Base-by-base conservation (phyloP, 2,797 vertebrate genomes). In the Hypotaenidia okinawae region DNA sequence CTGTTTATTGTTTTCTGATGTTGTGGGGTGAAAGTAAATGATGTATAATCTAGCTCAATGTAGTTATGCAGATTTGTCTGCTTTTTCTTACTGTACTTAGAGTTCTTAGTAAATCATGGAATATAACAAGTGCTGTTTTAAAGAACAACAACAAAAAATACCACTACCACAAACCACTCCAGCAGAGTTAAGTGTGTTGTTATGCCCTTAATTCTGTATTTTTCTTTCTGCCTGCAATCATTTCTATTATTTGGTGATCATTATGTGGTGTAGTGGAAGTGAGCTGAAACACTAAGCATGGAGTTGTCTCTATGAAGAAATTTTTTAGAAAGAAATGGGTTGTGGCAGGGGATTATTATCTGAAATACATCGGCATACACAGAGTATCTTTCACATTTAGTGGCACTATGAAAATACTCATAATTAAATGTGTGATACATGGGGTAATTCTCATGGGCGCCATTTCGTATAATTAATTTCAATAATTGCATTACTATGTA, bases 231-330 rank as follows among this genome's bases (percentile, higher is more conserved):
- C 6, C 3, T 92, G 68, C 66, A 94, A 81, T 95, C 62, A 70
- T 47, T 92, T 80, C 84, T 90, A 16, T 96, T 92, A 96, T 94
- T 95, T 93, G 88, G 79, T 59, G 67, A 19, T 96, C 76, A 43
- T 94, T 93, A 87, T 87, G 72, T 72, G 16, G 30, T 59, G 15
- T 84, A 94, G 93, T 84, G 35, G 66, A 94, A 90, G 73, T 41
- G 39, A 91, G 54, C 76, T 35, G 67, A 70, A 92, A 58, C 74
- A 41, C 51, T 13, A 59, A 92, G 45, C 59, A 17, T 14, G 16
- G 52, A 78, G n/a, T 78, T 89, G 58, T 93, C 64, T 88, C 87
- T 73, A n/a, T 41, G 58, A 87, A 93, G 85, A 91, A 84, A 76
- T 86, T 93, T 93, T 93, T 87, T 77, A 64, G 63, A 62, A 86